Evolutionary conservation across 2,113 vertebrate genomes (phyloP).

Genomic region (Rousettus leschenaultii): DNA sequence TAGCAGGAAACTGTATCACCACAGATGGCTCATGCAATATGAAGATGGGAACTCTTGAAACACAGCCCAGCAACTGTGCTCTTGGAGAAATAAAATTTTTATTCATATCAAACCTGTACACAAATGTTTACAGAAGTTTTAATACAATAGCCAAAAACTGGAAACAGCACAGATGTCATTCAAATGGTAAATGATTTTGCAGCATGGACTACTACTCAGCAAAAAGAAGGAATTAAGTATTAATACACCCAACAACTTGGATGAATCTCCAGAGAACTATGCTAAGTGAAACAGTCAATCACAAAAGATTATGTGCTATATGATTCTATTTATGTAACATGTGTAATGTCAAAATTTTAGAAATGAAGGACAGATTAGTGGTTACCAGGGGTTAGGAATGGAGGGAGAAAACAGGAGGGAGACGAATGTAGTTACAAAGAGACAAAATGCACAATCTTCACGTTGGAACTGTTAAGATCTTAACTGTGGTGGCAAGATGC

Average conservation of each 20-base stretch:
- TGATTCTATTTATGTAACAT: background rate
- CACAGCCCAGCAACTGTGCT: background rate
- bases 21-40: background rate
- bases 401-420: background rate
- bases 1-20: background rate
- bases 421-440: background rate
- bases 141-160: background rate
- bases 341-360: background rate
- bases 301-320: background rate
- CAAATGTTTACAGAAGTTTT: background rate
- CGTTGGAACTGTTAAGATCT: too few species aligned
- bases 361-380: background rate
- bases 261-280: background rate
- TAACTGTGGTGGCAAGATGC: background rate
- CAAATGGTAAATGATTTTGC: background rate
- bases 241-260: background rate
- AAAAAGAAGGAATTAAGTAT: background rate
- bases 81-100: background rate
- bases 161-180: background rate
- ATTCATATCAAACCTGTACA: background rate
- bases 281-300: background rate
- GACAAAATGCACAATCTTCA: background rate
- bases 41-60: background rate
- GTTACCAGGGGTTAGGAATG: too few species aligned
- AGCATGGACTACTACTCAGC: background rate